phyloP scores from a whole-genome alignment of 2,797 vertebrate genomes.

The Uromys caudimaculatus region DNA sequence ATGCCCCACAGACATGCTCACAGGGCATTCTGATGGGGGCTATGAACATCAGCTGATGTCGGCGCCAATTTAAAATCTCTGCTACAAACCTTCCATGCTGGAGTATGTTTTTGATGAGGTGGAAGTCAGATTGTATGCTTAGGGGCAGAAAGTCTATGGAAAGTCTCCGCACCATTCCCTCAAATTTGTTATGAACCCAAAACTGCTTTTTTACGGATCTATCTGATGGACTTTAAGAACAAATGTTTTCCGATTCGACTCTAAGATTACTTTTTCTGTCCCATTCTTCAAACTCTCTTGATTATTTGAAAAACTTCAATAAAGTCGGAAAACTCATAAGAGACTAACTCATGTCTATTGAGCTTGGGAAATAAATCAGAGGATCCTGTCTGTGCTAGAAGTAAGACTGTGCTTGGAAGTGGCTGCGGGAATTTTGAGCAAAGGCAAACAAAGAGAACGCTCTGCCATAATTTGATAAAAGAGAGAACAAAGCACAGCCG shows the following conservation, averaged over 20 bases:
- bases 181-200: neutral
- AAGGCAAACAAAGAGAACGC: slow-evolving; percentile 21
- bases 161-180: neutral
- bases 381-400: neutral
- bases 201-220: neutral
- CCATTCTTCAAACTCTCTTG: neutral
- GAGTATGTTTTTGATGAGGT: neutral
- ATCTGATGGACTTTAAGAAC: slow-evolving; percentile 12
- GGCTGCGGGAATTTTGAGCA: slow-evolving; percentile 15
- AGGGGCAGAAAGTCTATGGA: neutral
- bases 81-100: neutral
- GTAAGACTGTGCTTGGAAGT: neutral
- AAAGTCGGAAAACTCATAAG: slow-evolving; percentile 43
- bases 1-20: neutral
- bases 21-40: neutral
- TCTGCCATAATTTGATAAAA: slow-evolving; percentile 34
- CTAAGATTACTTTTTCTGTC: neutral
- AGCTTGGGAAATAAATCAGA: slow-evolving; percentile 33
- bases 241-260: neutral
- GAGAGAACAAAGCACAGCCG: neutral
- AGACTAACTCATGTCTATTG: slow-evolving; percentile 9
- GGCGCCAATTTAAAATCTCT: neutral
- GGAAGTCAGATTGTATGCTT: neutral
- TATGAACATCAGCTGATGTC: neutral
- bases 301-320: slow-evolving; percentile 40